These are phyloP conservation scores for Bradypodion pumilum DNA, from an alignment of 2,797 vertebrate species.

Conservation along the genomic window DNA sequence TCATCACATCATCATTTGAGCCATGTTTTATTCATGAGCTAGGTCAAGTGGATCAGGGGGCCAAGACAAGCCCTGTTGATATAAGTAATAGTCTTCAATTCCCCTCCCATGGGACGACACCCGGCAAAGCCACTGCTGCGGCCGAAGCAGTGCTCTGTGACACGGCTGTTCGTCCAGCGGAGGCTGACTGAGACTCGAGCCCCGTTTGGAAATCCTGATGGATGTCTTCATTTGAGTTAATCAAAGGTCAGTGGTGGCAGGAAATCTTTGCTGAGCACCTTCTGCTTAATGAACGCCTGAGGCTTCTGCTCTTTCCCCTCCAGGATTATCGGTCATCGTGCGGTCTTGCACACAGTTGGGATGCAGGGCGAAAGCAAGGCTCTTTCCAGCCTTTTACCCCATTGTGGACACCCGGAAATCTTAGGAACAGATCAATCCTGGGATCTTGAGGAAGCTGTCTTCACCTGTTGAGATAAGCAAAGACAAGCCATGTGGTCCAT, in stretches of 20 bases:
- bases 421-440: not conserved
- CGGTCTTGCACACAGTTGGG: no score
- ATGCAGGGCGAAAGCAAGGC: no score
- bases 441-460: not conserved
- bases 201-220: constrained; percentile 67
- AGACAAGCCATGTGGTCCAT: no score
- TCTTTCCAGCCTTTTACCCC: not conserved
- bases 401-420: not conserved
- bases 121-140: constrained; percentile 62
- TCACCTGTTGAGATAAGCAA: no score
- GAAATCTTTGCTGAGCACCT: constrained; percentile 63
- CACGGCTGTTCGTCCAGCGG: constrained; percentile 45
- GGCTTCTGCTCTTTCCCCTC: constrained; percentile 30
- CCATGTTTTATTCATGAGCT: constrained; percentile 71
- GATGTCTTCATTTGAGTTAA: constrained; percentile 70
- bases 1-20: constrained; percentile 70
- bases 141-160: constrained; percentile 60
- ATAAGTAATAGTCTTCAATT: constrained; percentile 48
- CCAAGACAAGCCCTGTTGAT: constrained; percentile 56
- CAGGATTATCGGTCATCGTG: not conserved
- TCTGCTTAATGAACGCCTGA: constrained; percentile 54
- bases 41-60: constrained; percentile 61
- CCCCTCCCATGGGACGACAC: constrained; percentile 67
- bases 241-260: constrained; percentile 70
- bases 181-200: constrained; percentile 57